These are phyloP conservation scores for Xestobium rufovillosum DNA, from an alignment of 2,888 invertebrate species.

Conservation along the genomic window DNA sequence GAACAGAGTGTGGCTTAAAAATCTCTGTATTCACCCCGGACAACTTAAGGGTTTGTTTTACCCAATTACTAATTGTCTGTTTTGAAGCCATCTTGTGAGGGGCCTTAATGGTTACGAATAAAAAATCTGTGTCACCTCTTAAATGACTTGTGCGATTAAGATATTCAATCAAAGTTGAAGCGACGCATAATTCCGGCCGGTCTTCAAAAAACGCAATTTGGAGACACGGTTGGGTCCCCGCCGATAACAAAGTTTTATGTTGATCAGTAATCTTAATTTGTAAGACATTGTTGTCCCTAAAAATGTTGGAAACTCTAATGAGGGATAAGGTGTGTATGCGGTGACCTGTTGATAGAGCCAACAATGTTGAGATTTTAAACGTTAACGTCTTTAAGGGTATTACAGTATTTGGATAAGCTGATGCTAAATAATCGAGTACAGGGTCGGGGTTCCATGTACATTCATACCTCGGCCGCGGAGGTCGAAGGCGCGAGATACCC, in stretches of 20 bases:
- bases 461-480: slow-evolving; percentile 24
- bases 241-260: slow-evolving; percentile 14
- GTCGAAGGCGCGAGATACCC: slow-evolving; percentile 22
- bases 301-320: slow-evolving; percentile 21
- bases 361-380: slow-evolving; percentile 22
- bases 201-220: too few relatives aligned
- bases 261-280: slow-evolving; percentile 1
- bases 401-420: slow-evolving; percentile 7
- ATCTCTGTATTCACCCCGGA: slow-evolving; percentile 16
- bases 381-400: slow-evolving; percentile 17
- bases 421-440: slow-evolving; percentile 16
- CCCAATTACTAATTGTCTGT: slow-evolving; percentile 22
- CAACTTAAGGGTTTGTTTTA: slow-evolving; percentile 14
- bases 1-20: slow-evolving; percentile 20
- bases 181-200: too few relatives aligned
- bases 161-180: too few relatives aligned
- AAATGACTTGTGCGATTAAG: too few relatives aligned
- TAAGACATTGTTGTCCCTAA: slow-evolving; percentile 2
- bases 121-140: too few relatives aligned
- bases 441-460: slow-evolving; percentile 27
- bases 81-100: slow-evolving; percentile 18
- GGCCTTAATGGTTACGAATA: slow-evolving; percentile 19
- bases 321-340: slow-evolving; percentile 22
- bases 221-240: too few relatives aligned
- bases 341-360: slow-evolving; percentile 20